phyloP scores from a whole-genome alignment of 2,888 invertebrate genomes.

The Pachycephus smyrnensis region DNA sequence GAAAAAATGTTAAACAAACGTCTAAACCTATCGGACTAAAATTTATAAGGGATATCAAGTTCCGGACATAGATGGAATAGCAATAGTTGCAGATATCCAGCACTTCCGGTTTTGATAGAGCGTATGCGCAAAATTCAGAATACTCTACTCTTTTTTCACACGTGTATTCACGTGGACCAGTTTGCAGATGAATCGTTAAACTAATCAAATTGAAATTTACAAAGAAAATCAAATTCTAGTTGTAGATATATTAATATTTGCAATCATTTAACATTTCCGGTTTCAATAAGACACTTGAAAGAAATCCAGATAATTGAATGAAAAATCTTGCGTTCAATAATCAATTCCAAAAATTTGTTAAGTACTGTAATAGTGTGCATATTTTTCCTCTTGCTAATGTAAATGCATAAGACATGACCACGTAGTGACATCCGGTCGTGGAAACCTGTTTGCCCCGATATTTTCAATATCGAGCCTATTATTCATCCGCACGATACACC shows the following conservation, averaged over 20 bases:
- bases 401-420: neutral
- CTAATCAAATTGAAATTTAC: neutral
- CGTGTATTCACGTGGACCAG: no score
- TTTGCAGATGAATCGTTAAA: neutral
- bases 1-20: neutral
- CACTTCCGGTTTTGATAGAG: no score
- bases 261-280: neutral
- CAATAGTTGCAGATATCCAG: no score
- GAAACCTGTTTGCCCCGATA: neutral
- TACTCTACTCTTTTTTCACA: no score
- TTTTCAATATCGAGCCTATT: neutral
- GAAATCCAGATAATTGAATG: neutral
- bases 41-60: no score
- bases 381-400: no score
- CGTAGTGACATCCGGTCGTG: neutral
- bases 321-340: neutral
- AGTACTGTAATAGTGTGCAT: neutral
- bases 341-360: neutral
- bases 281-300: neutral
- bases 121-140: no score
- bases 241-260: neutral
- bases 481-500: neutral
- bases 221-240: no score
- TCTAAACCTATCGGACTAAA: neutral
- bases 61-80: no score